These are phyloP conservation scores for Cichladusa arquata DNA, from an alignment of 2,113 vertebrate species.

Conservation along the genomic window DNA sequence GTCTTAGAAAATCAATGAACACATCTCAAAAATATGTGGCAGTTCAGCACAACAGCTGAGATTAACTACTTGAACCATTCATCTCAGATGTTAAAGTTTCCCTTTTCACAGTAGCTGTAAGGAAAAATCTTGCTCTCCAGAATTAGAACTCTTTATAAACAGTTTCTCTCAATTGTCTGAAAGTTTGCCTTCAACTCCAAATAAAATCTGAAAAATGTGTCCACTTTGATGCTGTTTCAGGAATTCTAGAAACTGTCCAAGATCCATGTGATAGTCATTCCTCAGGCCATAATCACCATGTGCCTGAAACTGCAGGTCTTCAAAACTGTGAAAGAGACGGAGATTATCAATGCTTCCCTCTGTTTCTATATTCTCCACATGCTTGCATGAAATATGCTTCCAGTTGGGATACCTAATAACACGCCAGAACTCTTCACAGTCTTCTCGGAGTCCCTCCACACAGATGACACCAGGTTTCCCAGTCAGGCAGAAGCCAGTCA, in stretches of 20 bases:
- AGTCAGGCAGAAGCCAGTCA: conserved; percentile 79
- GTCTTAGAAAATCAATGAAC: neutral
- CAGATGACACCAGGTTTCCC: conserved; percentile 81
- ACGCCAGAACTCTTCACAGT: conserved; percentile 79
- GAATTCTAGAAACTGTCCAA: conserved; percentile 78
- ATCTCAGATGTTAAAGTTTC: neutral
- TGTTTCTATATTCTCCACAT: conserved; percentile 58
- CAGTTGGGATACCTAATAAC: conserved; percentile 76
- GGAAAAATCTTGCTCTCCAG: neutral
- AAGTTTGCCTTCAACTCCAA: conserved; percentile 76
- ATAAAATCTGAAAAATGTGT: conserved; percentile 78
- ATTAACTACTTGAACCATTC: neutral
- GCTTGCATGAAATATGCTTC: conserved; percentile 82
- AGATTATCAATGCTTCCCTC: conserved; percentile 48
- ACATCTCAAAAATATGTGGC: fast-evolving
- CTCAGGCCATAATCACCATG: conserved; percentile 77
- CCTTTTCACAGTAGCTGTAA: neutral
- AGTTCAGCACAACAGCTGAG: neutral
- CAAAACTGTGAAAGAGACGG: conserved; percentile 70
- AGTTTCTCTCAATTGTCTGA: conserved; percentile 37
- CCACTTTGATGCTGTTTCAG: conserved; percentile 74
- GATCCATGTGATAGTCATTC: conserved; percentile 81
- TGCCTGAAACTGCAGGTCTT: conserved; percentile 77
- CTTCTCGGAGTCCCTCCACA: conserved; percentile 70
- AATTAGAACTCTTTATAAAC: neutral